Evolutionary conservation across 2,888 invertebrate genomes (phyloP), one percentile per base, ranked within the genome.

Genomic region (Sialis lutaria): DNA sequence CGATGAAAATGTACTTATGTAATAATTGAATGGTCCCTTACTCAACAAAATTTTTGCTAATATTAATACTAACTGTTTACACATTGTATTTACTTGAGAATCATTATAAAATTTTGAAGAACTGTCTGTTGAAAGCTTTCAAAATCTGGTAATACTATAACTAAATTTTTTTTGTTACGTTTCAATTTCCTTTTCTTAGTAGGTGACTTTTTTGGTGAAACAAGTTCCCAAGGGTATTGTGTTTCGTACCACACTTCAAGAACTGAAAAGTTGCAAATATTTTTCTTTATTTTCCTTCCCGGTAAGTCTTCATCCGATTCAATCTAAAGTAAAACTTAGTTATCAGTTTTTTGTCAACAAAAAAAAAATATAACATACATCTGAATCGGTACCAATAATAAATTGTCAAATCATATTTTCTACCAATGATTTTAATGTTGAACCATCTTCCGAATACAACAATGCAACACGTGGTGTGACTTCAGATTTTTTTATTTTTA

Each of bases 61-160:
- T 22, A 22, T 4, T n/a, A n/a, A n/a, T n/a, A n/a, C n/a, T n/a
- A 2, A 22, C 22, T 22, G 22, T 22, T 22, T 22, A 22, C 22
- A 22, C 22, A 22, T 22, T 22, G 22, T 22, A 48, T 56, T 59
- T 68, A 85, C 79, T 85, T 86, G 41, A 83, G 64, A 55, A 87
- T 82, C 58, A 82, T 69, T 46, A 92, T 81, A 58, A 91, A 82
- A 63, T 88, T 84, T 61, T 87, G 85, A 46, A 92, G 65, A 30
- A 87, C 73, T 57, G 67, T 70, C 33, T 77, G 66, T 53, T 73
- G 74, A 58, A 89, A 87, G 57, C 82, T 79, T 65, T 92, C 92
- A 64, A 91, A 85, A 65, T 92, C 90, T 42, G 88, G 82, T 54
- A 87, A 73, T 48, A 92, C 77, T 35, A 92, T 71, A 13, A 89